Conservation (phyloP, 1,140 invertebrate genomes). For the Philaenus spumarius region DNA sequence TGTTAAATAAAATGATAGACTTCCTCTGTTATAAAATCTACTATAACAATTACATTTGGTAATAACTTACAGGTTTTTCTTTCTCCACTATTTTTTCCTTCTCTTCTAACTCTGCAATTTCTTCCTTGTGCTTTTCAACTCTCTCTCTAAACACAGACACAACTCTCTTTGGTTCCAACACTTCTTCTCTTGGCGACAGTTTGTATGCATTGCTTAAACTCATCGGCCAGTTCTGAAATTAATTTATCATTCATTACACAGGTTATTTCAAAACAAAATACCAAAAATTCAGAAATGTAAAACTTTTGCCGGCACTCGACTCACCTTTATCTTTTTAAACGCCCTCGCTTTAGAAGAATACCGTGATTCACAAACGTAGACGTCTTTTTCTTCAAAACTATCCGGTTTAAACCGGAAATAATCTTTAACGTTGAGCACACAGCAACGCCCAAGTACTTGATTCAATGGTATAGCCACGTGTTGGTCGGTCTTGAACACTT, state of each 20-base stretch:
- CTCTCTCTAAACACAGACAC: conserved; percentile 91
- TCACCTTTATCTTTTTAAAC: conserved; percentile 92
- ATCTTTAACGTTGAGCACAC: conserved; percentile 91
- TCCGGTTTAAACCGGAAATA: conserved; percentile 88
- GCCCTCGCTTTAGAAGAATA: conserved; percentile 78
- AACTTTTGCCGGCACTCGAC: too few species aligned
- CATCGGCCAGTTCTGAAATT: conserved; percentile 58
- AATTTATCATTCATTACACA: conserved; percentile 11
- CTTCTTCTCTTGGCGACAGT: conserved; percentile 61
- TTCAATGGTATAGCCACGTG: conserved; percentile 75
- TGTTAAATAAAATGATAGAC: too few species aligned
- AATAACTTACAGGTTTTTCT: conserved; percentile 57
- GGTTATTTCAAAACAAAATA: too few species aligned
- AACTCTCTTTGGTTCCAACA: conserved; percentile 74
- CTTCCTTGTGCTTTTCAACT: conserved; percentile 84
- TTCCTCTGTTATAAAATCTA: too few species aligned
- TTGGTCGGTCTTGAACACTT: conserved; percentile 92
- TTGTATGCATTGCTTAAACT: conserved; percentile 54
- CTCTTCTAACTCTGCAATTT: conserved; percentile 77
- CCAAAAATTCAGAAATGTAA: too few species aligned
- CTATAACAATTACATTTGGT: too few species aligned
- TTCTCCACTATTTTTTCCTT: conserved; percentile 70
- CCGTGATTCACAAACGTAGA: conserved; percentile 94
- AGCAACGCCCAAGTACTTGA: conserved; percentile 87
- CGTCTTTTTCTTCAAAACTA: conserved; percentile 85